Conservation (phyloP, 2,888 invertebrate species). For the Nezara viridula region DNA sequence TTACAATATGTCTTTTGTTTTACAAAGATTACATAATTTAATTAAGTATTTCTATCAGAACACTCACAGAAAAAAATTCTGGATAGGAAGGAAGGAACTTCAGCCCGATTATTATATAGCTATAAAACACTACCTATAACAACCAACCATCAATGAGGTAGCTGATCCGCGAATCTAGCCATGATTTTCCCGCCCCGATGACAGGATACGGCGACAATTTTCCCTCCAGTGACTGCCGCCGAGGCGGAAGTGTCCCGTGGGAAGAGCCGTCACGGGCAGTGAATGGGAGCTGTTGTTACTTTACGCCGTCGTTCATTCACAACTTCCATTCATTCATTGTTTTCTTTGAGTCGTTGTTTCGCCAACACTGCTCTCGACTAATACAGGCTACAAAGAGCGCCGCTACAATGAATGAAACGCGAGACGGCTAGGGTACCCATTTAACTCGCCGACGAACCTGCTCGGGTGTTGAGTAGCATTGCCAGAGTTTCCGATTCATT, state of each 20-base stretch:
- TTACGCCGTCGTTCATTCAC: slow-evolving; percentile 34
- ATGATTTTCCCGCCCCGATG: no score
- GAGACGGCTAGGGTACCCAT: neutral
- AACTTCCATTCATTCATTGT: slow-evolving; percentile 37
- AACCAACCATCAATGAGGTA: no score
- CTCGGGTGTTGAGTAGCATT: neutral
- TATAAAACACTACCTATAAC: no score
- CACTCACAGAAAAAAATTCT: no score
- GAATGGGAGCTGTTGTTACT: slow-evolving; percentile 45
- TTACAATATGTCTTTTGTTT: no score
- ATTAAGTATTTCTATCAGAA: no score
- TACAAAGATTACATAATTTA: no score
- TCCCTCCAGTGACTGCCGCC: neutral
- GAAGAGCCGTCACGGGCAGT: slow-evolving; percentile 29
- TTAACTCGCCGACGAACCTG: neutral
- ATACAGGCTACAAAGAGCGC: neutral
- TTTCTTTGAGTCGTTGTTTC: neutral
- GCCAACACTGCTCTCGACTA: neutral
- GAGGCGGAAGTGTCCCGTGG: slow-evolving; percentile 36
- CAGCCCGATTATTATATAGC: no score
- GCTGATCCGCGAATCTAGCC: no score
- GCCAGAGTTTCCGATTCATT: neutral
- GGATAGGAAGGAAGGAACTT: no score
- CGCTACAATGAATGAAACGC: slow-evolving; percentile 20
- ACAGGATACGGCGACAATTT: slow-evolving; percentile 9